Conservation (phyloP, 1,140 invertebrate genomes). For the Aradophagus sp. region DNA sequence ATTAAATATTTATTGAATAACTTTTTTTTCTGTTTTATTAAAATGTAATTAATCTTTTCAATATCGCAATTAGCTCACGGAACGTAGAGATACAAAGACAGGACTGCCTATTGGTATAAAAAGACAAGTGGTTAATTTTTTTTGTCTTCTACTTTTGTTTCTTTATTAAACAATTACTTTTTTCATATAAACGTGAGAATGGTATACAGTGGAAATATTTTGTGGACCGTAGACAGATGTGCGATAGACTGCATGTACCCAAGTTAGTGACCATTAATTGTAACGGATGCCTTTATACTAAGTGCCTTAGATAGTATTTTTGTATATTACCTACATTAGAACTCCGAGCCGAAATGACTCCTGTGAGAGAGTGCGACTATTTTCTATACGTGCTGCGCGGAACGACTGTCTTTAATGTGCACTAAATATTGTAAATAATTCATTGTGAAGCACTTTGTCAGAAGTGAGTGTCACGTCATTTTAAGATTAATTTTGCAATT, state of each 20-base stretch:
- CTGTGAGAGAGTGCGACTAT: slow-evolving; percentile 50
- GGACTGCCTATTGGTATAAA: slow-evolving; percentile 14
- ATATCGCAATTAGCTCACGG: too few species aligned
- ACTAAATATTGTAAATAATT: slow-evolving; percentile 53
- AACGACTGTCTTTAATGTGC: slow-evolving; percentile 35
- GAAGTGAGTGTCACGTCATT: slow-evolving; percentile 22
- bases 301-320: slow-evolving; percentile 66
- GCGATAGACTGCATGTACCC: slow-evolving; percentile 57
- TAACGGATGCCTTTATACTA: slow-evolving; percentile 54
- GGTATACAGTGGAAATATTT: slow-evolving; percentile 10
- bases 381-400: slow-evolving; percentile 37
- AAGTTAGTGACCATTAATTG: slow-evolving; percentile 41
- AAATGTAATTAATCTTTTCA: neutral
- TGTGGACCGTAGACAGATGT: slow-evolving; percentile 38
- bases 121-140: slow-evolving; percentile 5
- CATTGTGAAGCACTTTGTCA: slow-evolving; percentile 16
- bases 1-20: too few species aligned
- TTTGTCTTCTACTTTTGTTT: neutral
- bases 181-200: neutral
- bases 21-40: neutral
- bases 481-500: slow-evolving; percentile 36
- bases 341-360: slow-evolving; percentile 33
- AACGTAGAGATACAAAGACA: too few species aligned
- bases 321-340: slow-evolving; percentile 60
- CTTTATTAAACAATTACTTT: too few species aligned